Evolutionary conservation across 2,797 vertebrate genomes (phyloP).

Genomic region (Ctenopoma multispine): DNA sequence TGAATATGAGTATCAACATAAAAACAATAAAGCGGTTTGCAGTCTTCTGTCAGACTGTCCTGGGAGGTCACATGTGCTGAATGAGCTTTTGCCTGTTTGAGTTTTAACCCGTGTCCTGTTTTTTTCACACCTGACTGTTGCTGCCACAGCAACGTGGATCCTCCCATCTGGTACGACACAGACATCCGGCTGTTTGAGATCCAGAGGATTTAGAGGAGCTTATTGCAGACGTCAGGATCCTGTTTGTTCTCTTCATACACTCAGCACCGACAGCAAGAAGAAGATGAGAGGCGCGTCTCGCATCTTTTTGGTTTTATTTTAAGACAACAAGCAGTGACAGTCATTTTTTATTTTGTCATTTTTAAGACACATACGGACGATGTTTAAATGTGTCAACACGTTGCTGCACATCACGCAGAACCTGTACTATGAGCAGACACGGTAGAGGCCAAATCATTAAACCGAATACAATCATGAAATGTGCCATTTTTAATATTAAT

Average conservation of each 20-base stretch:
- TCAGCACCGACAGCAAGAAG: background rate
- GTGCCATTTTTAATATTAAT: conserved; percentile 18
- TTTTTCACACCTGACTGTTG: background rate
- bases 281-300: conserved; percentile 3
- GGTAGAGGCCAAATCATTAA: conserved; percentile 3
- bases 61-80: background rate
- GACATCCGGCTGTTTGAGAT: conserved; percentile 98
- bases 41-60: background rate
- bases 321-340: conserved; percentile 2
- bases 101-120: conserved; percentile 1
- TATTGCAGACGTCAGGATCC: background rate
- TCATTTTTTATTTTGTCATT: background rate
- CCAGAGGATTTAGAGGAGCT: conserved; percentile 89
- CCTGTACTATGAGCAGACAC: background rate
- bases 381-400: conserved; percentile 5
- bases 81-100: background rate
- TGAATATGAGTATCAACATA: background rate
- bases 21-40: too few species aligned
- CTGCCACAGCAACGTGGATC: conserved; percentile 91
- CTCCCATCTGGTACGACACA: conserved; percentile 97
- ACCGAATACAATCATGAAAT: background rate
- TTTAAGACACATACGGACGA: background rate
- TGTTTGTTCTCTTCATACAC: background rate
- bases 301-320: background rate
- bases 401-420: background rate